These are phyloP conservation scores for Chionodraco myersi DNA, from an alignment of 2,113 vertebrate species.

Conservation along the genomic window DNA sequence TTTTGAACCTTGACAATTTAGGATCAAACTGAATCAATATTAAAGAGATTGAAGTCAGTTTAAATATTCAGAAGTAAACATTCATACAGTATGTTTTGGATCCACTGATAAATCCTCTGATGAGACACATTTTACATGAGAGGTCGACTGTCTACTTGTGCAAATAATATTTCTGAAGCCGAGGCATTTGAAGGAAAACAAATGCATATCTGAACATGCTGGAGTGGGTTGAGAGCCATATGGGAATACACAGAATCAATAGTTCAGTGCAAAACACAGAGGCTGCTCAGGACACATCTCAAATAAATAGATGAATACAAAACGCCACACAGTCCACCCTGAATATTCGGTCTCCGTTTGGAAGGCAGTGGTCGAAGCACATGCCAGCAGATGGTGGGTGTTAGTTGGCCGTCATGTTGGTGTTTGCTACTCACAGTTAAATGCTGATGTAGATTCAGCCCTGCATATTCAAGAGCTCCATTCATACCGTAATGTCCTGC, in stretches of 20 bases:
- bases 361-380: constrained; percentile 35
- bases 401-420: constrained; percentile 53
- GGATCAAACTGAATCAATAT: too few relatives aligned
- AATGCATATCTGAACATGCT: constrained; percentile 42
- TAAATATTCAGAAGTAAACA: too few relatives aligned
- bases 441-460: constrained; percentile 17
- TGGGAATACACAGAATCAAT: constrained; percentile 60
- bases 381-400: constrained; percentile 53
- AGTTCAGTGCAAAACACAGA: constrained; percentile 45
- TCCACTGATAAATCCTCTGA: not conserved
- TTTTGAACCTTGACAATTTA: too few relatives aligned
- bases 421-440: constrained; percentile 43
- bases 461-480: constrained; percentile 26
- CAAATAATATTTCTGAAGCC: constrained; percentile 11
- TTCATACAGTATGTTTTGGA: not conserved
- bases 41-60: too few relatives aligned
- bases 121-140: constrained; percentile 11
- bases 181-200: constrained; percentile 6
- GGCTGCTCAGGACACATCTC: constrained; percentile 29
- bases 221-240: constrained; percentile 38
- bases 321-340: constrained; percentile 1
- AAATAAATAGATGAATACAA: constrained; percentile 17
- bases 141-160: not conserved
- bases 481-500: constrained; percentile 37
- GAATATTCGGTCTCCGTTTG: constrained; percentile 37